A percentile compares a stretch with the other conserved stretches of the same genome.
Evolutionary conservation across 1,140 invertebrate genomes (phyloP).

Genomic region (Tetragonula clypearis): DNA sequence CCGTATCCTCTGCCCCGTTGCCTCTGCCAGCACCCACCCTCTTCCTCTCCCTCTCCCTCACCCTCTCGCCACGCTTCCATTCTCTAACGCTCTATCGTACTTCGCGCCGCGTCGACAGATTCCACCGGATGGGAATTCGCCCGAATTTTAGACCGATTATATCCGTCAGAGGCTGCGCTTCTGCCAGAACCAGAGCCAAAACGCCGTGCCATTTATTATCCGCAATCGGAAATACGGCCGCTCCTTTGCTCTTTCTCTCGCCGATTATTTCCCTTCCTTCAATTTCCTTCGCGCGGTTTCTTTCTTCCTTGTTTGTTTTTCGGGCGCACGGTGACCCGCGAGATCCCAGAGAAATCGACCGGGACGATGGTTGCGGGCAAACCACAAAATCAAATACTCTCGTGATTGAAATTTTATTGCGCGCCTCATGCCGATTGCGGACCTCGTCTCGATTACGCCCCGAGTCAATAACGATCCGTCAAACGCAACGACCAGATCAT

Average conservation of each 20-base stretch:
- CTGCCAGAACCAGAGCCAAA: slow-evolving; percentile 4
- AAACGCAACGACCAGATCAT: slow-evolving; percentile 40
- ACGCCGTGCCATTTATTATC: slow-evolving; percentile 47
- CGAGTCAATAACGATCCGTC: slow-evolving; percentile 55
- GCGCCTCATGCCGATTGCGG: slow-evolving; percentile 31
- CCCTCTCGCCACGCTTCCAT: neutral
- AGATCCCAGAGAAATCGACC: neutral
- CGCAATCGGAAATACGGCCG: slow-evolving; percentile 40
- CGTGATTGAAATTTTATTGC: slow-evolving; percentile 62
- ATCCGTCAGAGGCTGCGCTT: slow-evolving; percentile 30
- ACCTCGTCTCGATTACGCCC: slow-evolving; percentile 14
- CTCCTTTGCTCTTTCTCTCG: slow-evolving; percentile 9
- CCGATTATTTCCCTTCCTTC: neutral
- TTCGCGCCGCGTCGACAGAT: slow-evolving; percentile 5
- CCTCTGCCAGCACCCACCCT: slow-evolving; percentile 18
- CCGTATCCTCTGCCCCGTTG: slow-evolving; percentile 29
- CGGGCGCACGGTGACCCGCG: neutral
- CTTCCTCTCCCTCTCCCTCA: neutral
- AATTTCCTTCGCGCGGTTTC: neutral
- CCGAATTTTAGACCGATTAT: slow-evolving; percentile 58
- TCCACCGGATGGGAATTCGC: slow-evolving; percentile 19
- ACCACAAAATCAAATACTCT: slow-evolving; percentile 56
- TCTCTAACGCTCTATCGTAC: slow-evolving; percentile 9
- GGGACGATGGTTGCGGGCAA: neutral
- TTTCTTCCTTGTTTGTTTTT: neutral